Evolutionary conservation across 2,113 vertebrate species (phyloP).

Genomic region (Columba livia): DNA sequence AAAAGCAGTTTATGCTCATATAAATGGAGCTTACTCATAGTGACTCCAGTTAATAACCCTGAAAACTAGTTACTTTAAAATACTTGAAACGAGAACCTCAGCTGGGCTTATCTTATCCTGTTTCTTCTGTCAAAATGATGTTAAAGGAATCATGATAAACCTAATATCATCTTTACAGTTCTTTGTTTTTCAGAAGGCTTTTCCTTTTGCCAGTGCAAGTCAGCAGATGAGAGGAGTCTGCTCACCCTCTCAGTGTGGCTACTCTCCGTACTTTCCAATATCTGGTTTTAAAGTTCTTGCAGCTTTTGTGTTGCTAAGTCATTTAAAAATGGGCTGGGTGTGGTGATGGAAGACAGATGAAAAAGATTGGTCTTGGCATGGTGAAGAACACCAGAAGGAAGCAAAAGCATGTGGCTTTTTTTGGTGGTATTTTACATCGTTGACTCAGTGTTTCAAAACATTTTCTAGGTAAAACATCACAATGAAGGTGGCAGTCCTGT

Average conservation of each 20-base stretch:
- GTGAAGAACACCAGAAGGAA: background rate
- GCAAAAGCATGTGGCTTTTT: background rate
- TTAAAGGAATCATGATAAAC: background rate
- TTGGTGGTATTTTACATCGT: background rate
- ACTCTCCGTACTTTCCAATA: background rate
- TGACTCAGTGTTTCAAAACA: background rate
- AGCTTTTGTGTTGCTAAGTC: background rate
- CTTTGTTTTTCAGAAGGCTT: background rate
- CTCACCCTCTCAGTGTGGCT: background rate
- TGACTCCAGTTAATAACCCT: background rate
- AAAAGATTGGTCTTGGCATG: background rate
- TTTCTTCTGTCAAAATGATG: background rate
- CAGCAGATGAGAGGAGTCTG: background rate
- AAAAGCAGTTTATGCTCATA: background rate
- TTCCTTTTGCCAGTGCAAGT: background rate
- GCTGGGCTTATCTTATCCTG: background rate
- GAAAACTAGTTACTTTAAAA: background rate
- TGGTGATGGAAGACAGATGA: background rate
- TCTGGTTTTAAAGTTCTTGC: background rate
- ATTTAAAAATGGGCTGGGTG: background rate
- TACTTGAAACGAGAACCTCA: background rate
- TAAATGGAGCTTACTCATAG: background rate
- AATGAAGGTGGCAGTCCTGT: constrained; percentile 74
- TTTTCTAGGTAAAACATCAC: constrained; percentile 54
- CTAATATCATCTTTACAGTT: background rate